Base-by-base conservation (phyloP, 2,113 vertebrate genomes). In the Lepus europaeus region DNA sequence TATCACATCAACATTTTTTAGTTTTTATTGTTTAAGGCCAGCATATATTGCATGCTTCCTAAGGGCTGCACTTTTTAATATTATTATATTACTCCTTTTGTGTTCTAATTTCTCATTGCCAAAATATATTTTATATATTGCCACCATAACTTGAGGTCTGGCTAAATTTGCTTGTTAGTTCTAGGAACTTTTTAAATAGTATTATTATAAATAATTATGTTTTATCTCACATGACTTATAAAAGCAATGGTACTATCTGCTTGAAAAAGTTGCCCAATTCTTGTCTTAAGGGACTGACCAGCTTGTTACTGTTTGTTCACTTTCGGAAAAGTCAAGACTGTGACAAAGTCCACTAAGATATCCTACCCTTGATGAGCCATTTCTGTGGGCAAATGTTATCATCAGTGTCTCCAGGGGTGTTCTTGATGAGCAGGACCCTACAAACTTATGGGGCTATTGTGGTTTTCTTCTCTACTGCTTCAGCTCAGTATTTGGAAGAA, bases 401-500 rank as follows among this genome's bases (percentile, higher is more conserved):
- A 39, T 79, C 89, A 45, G 0, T 74, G 53, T 36, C 77, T 90
- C 11, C 39, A 79, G 27, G 36, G 39, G 76, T 33, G 23, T 82
- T 90, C 36, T 19, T 31, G 69, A 63, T 85, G 31, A 89, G 63
- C 19, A 91, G 64, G 64, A 69, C 29, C 22, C 49, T 25, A 3
- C 3, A 56, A 80, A 66, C 66, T 80, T 63, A 61, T 4, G 20
- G 16, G 9, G 51, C 25, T 14, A 20, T 45, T 14, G 10, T 9
- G 45, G 8, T 17, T 93, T 81, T 79, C 77, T 94, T 83, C 33
- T 51, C 39, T 89, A 22, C n/a, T 79, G 74, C 51, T 31, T 94
- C 8, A 33, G 66, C 53, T 69, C 25, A 61, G 89, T 89, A 96
- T 83, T 91, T 91, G 70, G 64, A 89, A 83, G n/a, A 61, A 91